Conservation (phyloP, 1,140 invertebrate species). For the Brachionus paranguensis region DNA sequence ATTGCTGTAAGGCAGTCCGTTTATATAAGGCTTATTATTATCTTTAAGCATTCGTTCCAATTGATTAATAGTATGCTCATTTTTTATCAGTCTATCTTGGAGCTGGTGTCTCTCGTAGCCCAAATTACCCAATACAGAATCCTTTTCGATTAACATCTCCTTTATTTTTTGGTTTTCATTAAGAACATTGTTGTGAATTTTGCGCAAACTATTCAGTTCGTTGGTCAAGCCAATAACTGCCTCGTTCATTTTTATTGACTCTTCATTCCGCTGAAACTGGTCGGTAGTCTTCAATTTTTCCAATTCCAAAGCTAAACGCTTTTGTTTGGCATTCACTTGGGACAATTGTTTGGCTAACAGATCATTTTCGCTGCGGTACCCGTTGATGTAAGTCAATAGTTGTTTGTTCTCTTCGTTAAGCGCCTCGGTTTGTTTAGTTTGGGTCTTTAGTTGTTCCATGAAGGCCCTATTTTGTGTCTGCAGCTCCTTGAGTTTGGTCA, state of each 20-base stretch:
- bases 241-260: conserved; percentile 39
- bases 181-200: conserved; percentile 30
- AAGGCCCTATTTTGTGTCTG: conserved; percentile 10
- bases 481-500: conserved; percentile 25
- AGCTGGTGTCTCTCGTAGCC: conserved; percentile 39
- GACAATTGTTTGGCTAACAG: conserved; percentile 37
- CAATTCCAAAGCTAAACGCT: conserved; percentile 31
- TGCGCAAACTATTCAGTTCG: conserved; percentile 26
- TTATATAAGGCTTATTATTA: conserved; percentile 17
- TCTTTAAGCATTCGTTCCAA: conserved; percentile 37
- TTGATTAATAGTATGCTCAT: conserved; percentile 36
- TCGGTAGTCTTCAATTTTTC: conserved; percentile 36
- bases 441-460: conserved; percentile 29
- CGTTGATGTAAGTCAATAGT: conserved; percentile 31
- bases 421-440: conserved; percentile 31
- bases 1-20: not conserved
- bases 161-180: conserved; percentile 39
- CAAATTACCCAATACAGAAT: conserved; percentile 5
- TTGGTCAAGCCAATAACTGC: conserved; percentile 34
- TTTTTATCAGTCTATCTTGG: conserved; percentile 39
- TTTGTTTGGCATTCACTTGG: conserved; percentile 38
- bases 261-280: conserved; percentile 30
- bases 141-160: conserved; percentile 40
- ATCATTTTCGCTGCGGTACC: conserved; percentile 35
- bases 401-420: conserved; percentile 39